phyloP scores from a whole-genome alignment of 2,113 vertebrate species.

The Hystrix cristata region DNA sequence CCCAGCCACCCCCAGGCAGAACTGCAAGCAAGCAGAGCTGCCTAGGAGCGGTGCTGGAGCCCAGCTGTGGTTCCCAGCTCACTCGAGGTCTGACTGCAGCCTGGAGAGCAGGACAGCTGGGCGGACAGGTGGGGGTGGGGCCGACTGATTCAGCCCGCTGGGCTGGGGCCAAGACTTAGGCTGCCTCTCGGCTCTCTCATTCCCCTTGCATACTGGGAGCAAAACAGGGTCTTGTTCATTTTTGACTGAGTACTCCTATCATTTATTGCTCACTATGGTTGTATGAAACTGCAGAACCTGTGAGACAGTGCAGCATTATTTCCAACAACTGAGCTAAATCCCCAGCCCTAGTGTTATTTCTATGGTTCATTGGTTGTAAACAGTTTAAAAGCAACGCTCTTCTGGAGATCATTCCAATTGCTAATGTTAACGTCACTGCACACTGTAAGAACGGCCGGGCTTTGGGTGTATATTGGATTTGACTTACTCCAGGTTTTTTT shows the following conservation, averaged over 20 bases:
- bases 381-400: not conserved
- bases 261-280: not conserved
- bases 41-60: not conserved
- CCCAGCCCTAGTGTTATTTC: not conserved
- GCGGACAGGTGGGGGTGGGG: too few species aligned
- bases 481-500: not conserved
- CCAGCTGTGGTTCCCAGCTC: not conserved
- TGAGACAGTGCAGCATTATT: not conserved
- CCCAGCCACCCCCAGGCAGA: fast-evolving
- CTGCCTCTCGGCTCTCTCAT: not conserved
- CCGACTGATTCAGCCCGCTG: fast-evolving
- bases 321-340: not conserved
- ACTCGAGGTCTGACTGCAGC: not conserved
- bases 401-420: not conserved
- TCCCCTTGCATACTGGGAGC: not conserved
- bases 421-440: not conserved
- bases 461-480: not conserved
- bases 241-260: not conserved
- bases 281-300: not conserved
- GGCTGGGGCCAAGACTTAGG: too few species aligned
- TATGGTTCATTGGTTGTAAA: not conserved
- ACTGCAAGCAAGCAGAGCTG: fast-evolving
- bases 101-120: not conserved
- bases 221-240: not conserved
- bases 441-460: not conserved